Evolutionary conservation across 2,888 invertebrate genomes (phyloP).

Genomic region (Elegia similella): DNA sequence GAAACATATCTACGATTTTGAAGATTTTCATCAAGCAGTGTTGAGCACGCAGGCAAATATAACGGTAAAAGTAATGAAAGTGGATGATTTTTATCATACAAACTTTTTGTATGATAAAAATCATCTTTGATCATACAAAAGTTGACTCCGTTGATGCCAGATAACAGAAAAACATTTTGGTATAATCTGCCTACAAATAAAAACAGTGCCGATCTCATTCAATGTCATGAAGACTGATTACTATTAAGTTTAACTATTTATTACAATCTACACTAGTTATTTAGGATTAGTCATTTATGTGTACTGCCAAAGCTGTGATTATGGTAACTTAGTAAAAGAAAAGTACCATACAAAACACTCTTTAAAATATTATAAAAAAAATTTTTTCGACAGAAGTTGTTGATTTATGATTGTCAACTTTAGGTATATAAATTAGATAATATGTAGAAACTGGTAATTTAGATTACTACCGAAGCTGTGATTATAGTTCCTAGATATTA

Average conservation of each 20-base stretch:
- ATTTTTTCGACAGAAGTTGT: slow-evolving; percentile 1
- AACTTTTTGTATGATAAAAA: too few species aligned
- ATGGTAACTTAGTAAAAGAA: too few species aligned
- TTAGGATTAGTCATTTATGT: too few species aligned
- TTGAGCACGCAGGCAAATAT: slow-evolving; percentile 14
- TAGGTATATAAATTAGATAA: slow-evolving; percentile 1
- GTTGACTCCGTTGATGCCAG: slow-evolving; percentile 16
- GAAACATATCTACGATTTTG: slow-evolving; percentile 15
- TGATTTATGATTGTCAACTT: slow-evolving; percentile 1
- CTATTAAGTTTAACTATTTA: too few species aligned
- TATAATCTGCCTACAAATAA: slow-evolving; percentile 12
- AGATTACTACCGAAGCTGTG: too few species aligned
- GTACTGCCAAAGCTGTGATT: too few species aligned
- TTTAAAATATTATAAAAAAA: background rate
- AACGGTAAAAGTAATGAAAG: slow-evolving; percentile 11
- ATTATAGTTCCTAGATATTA: too few species aligned
- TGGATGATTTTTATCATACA: background rate
- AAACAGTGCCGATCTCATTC: slow-evolving; percentile 10
- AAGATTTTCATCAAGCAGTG: slow-evolving; percentile 18
- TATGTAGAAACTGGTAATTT: background rate
- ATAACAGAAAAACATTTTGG: slow-evolving; percentile 17
- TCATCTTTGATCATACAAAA: slow-evolving; percentile 3
- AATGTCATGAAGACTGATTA: slow-evolving; percentile 15
- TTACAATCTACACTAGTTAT: too few species aligned
- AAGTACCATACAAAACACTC: too few species aligned